These are phyloP conservation scores for Accipiter badius DNA, from an alignment of 2,797 vertebrate species.

Conservation along the genomic window DNA sequence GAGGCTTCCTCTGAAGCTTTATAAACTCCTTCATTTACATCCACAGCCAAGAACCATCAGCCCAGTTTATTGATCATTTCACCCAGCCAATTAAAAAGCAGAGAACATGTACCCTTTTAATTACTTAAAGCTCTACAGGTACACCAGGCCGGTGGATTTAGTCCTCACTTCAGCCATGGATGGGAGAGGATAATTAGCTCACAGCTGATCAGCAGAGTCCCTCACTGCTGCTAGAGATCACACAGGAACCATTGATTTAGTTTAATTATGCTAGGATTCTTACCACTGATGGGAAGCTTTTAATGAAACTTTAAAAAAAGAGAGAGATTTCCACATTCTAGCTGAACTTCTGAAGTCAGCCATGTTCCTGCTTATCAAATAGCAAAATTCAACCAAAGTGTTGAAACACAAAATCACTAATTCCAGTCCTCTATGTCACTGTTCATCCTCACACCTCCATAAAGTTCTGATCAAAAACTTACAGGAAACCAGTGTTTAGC, in stretches of 20 bases:
- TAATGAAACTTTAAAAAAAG: not conserved
- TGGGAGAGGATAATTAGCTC: not conserved
- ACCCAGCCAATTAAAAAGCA: not conserved
- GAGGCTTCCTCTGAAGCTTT: not conserved
- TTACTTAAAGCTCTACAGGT: not conserved
- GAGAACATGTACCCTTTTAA: not conserved
- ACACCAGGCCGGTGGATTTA: not conserved
- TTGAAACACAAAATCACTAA: not conserved
- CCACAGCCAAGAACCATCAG: not conserved
- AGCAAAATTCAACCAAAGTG: not conserved
- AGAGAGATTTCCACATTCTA: accelerated
- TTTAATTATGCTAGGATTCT: not conserved
- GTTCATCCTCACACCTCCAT: not conserved
- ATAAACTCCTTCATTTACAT: not conserved
- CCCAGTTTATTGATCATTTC: not conserved
- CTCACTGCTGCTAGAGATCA: not conserved
- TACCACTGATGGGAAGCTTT: not conserved
- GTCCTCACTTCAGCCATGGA: not conserved
- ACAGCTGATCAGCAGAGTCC: not conserved
- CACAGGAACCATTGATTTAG: not conserved
- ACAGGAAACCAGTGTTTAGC: not conserved
- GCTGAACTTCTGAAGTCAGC: not conserved
- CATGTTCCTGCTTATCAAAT: not conserved
- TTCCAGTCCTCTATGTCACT: not conserved
- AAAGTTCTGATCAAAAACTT: not conserved